Evolutionary conservation across 2,113 vertebrate genomes (phyloP).

Genomic region (mouse (Mus musculus)): GRCm39 chr16:10877501-10878000

Average conservation of each 20-base stretch:
- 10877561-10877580: too few relatives aligned
- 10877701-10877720: neutral
- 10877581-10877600: too few relatives aligned
- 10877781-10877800: neutral
- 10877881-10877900: too few relatives aligned
- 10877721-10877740: neutral
- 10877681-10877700: neutral
- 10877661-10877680: too few relatives aligned
- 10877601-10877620: too few relatives aligned
- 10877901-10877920: too few relatives aligned
- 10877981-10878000: neutral
- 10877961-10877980: neutral
- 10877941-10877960: neutral
- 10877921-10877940: neutral
- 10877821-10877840: neutral
- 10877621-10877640: too few relatives aligned
- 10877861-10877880: too few relatives aligned
- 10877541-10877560: too few relatives aligned
- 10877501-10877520: neutral
- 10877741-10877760: neutral
- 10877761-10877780: neutral
- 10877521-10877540: too few relatives aligned
- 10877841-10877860: neutral
- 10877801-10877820: neutral
- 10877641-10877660: too few relatives aligned